Percentiles rank a stretch among this genome's conserved stretches.
Evolutionary conservation across 2,797 vertebrate species (phyloP).

Genomic region (Sylvilagus floridanus): DNA sequence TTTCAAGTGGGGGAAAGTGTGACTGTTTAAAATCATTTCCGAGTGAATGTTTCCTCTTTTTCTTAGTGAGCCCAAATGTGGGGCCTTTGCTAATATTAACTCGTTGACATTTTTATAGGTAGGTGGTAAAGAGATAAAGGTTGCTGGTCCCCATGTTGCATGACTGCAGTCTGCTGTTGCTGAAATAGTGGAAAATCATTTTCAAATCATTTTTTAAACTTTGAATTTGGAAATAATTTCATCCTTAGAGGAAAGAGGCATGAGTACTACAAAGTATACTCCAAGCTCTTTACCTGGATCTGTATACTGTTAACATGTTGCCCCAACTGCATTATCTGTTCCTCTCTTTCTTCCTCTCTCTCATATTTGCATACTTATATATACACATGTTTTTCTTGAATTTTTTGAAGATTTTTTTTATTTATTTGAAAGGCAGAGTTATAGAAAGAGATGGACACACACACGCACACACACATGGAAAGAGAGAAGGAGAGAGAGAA

Average conservation of each 20-base stretch:
- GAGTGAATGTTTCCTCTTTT: slow-evolving; percentile 54
- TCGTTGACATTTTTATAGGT: background rate
- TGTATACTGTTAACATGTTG: background rate
- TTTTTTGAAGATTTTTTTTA: too few relatives aligned
- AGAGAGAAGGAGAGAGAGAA: too few relatives aligned
- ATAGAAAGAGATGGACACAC: too few relatives aligned
- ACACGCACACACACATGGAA: too few relatives aligned
- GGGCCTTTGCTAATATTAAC: background rate
- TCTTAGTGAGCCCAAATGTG: background rate
- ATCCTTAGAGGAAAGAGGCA: background rate
- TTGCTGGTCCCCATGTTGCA: background rate
- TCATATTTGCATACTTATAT: background rate
- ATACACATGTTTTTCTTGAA: background rate
- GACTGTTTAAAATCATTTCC: slow-evolving; percentile 25
- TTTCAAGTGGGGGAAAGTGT: slow-evolving; percentile 57
- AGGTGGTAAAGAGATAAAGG: background rate
- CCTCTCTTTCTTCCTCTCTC: background rate
- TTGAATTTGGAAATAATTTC: slow-evolving; percentile 48
- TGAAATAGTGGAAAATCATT: background rate
- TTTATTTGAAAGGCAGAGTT: too few relatives aligned
- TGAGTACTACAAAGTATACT: background rate
- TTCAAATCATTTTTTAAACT: background rate
- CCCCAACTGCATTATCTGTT: background rate
- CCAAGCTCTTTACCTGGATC: background rate
- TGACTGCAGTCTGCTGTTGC: background rate